phyloP scores from a whole-genome alignment of 1,140 invertebrate species.

The Lepidostoma basale region DNA sequence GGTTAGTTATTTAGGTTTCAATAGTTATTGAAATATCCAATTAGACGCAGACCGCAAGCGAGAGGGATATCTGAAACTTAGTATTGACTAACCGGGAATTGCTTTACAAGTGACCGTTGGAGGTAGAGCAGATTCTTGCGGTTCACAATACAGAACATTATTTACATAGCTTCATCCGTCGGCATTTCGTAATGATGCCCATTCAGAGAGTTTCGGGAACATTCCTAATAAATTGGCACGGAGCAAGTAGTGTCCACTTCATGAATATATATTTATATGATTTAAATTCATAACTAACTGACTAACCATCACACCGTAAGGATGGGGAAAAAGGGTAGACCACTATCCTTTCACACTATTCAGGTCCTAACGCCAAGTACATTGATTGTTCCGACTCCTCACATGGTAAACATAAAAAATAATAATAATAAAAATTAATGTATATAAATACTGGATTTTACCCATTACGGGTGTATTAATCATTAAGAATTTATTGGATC shows the following conservation, averaged over 20 bases:
- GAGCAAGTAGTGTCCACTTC: neutral
- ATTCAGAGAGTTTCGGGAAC: neutral
- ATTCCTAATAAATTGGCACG: neutral
- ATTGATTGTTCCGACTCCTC: neutral
- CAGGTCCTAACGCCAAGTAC: neutral
- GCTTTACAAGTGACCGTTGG: neutral
- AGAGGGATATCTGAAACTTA: neutral
- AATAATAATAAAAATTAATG: neutral
- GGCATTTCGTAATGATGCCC: conserved; percentile 21
- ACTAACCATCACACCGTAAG: no score
- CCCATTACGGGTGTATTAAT: no score
- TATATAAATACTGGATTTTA: no score
- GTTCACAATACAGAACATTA: neutral
- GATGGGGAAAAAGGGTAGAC: neutral
- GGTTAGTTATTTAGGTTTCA: no score
- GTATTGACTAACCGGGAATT: neutral
- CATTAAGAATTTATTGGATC: no score
- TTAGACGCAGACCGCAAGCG: neutral
- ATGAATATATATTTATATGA: neutral
- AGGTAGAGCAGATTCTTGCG: conserved; percentile 5
- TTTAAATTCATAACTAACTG: neutral
- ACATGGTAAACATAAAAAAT: neutral
- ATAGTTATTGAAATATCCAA: no score
- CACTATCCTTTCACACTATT: neutral
- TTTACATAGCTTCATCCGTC: conserved; percentile 8